phyloP scores from a whole-genome alignment of 2,797 vertebrate genomes.

The Erethizon dorsatum region DNA sequence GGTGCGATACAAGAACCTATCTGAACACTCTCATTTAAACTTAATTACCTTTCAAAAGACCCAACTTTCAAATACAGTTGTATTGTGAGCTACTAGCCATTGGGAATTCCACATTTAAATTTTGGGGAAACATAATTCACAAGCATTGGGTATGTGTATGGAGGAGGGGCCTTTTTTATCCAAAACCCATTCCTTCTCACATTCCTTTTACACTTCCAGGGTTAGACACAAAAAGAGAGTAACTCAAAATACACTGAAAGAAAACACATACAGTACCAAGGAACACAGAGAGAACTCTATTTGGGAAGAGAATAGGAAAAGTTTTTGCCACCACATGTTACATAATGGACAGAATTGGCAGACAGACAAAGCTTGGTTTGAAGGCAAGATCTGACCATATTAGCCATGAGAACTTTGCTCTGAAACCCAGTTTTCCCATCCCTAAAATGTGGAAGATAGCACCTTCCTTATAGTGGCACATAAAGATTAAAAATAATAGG shows the following conservation, averaged over 20 bases:
- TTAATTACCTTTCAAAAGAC: background rate
- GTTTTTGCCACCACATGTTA: background rate
- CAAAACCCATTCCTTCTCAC: background rate
- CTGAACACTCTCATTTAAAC: background rate
- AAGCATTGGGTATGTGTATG: background rate
- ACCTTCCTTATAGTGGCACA: background rate
- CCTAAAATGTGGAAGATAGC: background rate
- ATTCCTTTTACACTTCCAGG: background rate
- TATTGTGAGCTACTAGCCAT: background rate
- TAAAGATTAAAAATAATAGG: background rate
- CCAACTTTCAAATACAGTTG: background rate
- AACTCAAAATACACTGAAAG: background rate
- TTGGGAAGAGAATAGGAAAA: background rate
- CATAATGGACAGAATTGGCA: background rate
- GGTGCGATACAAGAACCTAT: too few species aligned
- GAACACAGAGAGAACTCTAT: background rate
- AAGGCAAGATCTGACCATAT: background rate
- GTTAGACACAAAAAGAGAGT: background rate
- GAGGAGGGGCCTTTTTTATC: background rate
- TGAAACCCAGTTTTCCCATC: background rate
- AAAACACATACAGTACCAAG: background rate
- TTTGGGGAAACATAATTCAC: background rate
- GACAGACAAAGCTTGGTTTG: background rate
- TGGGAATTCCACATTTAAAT: background rate
- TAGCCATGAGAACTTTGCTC: background rate